phyloP scores from a whole-genome alignment of 2,888 invertebrate species.

The Gasteruption jaculator region DNA sequence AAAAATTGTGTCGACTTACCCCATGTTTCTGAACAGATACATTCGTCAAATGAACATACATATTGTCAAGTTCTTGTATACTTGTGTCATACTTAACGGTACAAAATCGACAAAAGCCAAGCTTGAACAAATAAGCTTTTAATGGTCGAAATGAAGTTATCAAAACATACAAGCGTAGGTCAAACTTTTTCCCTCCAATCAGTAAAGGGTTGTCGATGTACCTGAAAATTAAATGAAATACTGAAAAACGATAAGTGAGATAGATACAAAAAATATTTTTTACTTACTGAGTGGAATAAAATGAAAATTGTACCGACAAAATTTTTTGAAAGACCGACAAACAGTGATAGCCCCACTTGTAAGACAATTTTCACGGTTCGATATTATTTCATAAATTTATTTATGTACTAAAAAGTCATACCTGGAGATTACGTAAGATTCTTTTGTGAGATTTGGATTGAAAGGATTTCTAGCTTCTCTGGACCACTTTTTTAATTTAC shows the following conservation, averaged over 20 bases:
- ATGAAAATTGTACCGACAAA: background rate
- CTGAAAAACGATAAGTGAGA: too few relatives aligned
- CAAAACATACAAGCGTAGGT: slow-evolving; percentile 85
- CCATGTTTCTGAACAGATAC: slow-evolving; percentile 98
- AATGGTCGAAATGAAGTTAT: slow-evolving; percentile 91
- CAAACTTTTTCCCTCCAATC: slow-evolving; percentile 95
- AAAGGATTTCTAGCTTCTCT: slow-evolving; percentile 81
- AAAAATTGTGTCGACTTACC: slow-evolving; percentile 52
- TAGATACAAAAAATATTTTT: background rate
- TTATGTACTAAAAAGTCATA: slow-evolving; percentile 42
- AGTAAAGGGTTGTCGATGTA: slow-evolving; percentile 93
- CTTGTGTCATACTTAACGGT: slow-evolving; percentile 92
- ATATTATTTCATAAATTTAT: too few relatives aligned
- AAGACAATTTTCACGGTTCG: too few relatives aligned
- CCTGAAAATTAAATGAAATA: too few relatives aligned
- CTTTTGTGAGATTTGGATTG: slow-evolving; percentile 79
- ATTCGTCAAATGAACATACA: slow-evolving; percentile 93
- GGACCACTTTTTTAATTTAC: slow-evolving; percentile 88
- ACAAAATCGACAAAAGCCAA: slow-evolving; percentile 94
- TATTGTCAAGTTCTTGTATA: slow-evolving; percentile 81
- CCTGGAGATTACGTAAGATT: slow-evolving; percentile 94
- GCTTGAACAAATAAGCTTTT: slow-evolving; percentile 87
- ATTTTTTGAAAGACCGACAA: too few relatives aligned
- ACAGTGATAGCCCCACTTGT: too few relatives aligned
- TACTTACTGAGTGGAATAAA: background rate